Evolutionary conservation across 2,113 vertebrate genomes (phyloP).

Genomic region (Dromiciops gliroides): DNA sequence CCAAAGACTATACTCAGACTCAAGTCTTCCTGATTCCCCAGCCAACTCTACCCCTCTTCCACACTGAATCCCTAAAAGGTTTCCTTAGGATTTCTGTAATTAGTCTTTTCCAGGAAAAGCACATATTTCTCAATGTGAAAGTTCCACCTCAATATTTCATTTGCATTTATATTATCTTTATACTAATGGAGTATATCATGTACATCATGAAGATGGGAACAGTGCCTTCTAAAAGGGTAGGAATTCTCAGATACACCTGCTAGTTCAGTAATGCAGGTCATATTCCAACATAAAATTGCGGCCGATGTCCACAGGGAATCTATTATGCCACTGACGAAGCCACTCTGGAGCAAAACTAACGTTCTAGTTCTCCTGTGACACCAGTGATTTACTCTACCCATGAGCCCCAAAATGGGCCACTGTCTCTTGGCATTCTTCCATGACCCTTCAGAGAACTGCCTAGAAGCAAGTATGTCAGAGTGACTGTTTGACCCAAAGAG

Average conservation of each 20-base stretch:
- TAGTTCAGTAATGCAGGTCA: background rate
- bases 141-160: slow-evolving; percentile 2
- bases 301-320: background rate
- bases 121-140: background rate
- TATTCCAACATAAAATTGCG: background rate
- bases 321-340: background rate
- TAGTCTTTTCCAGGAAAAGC: background rate
- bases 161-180: background rate
- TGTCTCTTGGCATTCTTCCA: background rate
- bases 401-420: background rate
- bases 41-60: background rate
- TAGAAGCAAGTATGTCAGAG: background rate
- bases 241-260: background rate
- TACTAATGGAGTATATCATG: background rate
- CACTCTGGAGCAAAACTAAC: background rate
- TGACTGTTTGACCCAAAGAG: background rate
- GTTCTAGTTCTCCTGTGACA: background rate
- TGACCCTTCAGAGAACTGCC: background rate
- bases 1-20: background rate
- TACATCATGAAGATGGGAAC: background rate
- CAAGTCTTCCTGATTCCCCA: background rate
- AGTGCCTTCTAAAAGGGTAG: slow-evolving; percentile 5
- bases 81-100: background rate
- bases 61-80: background rate
- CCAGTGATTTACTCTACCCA: background rate